phyloP scores from a whole-genome alignment of 2,113 vertebrate species.

The Chaetorhynchus papuensis region DNA sequence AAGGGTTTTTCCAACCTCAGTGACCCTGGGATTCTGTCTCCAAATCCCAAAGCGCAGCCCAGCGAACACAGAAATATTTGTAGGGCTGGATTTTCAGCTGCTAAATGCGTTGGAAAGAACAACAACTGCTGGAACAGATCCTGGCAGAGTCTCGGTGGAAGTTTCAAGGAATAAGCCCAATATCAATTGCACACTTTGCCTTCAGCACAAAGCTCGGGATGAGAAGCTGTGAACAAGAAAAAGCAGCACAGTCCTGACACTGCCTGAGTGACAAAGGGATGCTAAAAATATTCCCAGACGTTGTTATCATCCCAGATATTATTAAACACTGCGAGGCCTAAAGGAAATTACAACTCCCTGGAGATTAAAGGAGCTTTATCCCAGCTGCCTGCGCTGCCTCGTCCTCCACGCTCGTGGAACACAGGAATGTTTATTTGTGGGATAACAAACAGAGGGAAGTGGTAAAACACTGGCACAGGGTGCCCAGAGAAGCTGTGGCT shows the following conservation, averaged over 20 bases:
- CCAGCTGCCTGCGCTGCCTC: not conserved
- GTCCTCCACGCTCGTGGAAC: not conserved
- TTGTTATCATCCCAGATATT: not conserved
- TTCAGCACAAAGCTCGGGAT: not conserved
- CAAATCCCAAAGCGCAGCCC: not conserved
- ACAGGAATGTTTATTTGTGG: not conserved
- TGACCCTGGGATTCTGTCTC: not conserved
- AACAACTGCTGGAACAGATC: not conserved
- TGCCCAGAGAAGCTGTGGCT: not conserved
- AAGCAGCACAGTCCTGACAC: not conserved
- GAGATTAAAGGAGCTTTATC: constrained; percentile 33
- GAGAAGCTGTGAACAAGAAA: not conserved
- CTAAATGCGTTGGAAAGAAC: not conserved
- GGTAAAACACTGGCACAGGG: not conserved
- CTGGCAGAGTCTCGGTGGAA: not conserved
- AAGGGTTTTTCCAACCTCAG: not conserved
- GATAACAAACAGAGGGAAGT: not conserved
- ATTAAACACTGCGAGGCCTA: not conserved
- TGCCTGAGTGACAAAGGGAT: not conserved
- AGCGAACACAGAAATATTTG: not conserved
- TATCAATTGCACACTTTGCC: not conserved
- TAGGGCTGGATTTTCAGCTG: not conserved
- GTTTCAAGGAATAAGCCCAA: not conserved
- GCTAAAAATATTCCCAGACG: not conserved
- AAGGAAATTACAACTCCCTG: not conserved